phyloP scores from a whole-genome alignment of 2,888 invertebrate species.

The Mesochorus sp. region DNA sequence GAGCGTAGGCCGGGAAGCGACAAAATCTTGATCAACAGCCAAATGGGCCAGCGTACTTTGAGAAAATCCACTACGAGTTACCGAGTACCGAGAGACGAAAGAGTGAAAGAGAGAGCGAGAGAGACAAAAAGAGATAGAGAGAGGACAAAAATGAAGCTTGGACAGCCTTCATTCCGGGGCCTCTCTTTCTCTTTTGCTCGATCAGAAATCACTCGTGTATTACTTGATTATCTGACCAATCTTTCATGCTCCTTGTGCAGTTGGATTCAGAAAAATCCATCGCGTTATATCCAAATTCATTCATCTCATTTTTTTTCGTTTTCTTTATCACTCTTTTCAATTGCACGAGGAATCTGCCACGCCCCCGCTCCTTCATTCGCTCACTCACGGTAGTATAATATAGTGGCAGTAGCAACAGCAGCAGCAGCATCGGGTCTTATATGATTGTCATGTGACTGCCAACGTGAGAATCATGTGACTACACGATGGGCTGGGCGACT shows the following conservation, averaged over 20 bases:
- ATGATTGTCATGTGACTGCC: constrained; percentile 81
- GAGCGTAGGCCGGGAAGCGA: constrained; percentile 55
- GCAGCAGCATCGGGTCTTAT: constrained; percentile 72
- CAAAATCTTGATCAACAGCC: constrained; percentile 69
- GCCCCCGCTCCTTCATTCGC: constrained; percentile 72
- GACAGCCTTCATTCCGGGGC: constrained; percentile 24
- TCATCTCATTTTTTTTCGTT: background rate
- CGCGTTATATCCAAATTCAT: no score
- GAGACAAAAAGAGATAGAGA: constrained; percentile 6
- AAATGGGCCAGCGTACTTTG: constrained; percentile 69
- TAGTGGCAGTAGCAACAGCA: constrained; percentile 7
- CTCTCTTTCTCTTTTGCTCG: constrained; percentile 5
- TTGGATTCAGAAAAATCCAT: no score
- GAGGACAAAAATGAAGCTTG: constrained; percentile 24
- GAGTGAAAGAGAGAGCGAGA: constrained; percentile 9
- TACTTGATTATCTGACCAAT: background rate
- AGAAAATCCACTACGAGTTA: constrained; percentile 48
- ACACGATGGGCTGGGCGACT: constrained; percentile 69
- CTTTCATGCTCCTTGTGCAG: background rate
- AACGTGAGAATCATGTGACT: constrained; percentile 81
- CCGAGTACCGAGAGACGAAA: constrained; percentile 13
- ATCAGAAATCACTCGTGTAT: background rate
- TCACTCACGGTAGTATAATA: constrained; percentile 57
- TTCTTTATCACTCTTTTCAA: background rate
- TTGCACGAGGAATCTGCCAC: constrained; percentile 71